Evolutionary conservation across 2,113 vertebrate species (phyloP).

Genomic region (Emydocephalus ijimae): DNA sequence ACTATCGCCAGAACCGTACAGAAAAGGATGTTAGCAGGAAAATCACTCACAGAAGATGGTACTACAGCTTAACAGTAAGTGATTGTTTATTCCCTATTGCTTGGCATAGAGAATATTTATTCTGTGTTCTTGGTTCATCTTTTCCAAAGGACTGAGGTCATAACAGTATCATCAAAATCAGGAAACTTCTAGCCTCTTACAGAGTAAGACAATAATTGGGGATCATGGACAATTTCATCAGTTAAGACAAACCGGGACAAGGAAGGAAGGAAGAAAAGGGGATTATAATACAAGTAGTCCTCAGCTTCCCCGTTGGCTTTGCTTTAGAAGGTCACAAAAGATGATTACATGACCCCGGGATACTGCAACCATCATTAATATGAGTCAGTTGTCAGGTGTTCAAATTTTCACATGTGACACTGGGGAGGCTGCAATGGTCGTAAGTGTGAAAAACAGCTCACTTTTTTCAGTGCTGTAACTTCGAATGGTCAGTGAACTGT

Average conservation of each 20-base stretch:
- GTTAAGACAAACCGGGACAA: not conserved
- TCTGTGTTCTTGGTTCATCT: not conserved
- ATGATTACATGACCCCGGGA: not conserved
- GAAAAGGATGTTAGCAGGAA: conserved; percentile 95
- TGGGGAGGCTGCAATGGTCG: too few relatives aligned
- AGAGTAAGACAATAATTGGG: not conserved
- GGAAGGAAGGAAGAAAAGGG: not conserved
- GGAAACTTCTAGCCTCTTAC: not conserved
- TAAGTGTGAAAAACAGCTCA: not conserved
- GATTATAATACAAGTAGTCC: not conserved
- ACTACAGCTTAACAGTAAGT: conserved; percentile 91
- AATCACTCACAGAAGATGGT: conserved; percentile 94
- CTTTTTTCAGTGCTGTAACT: not conserved
- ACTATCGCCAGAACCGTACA: conserved; percentile 95
- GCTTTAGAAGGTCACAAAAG: not conserved
- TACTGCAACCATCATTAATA: not conserved
- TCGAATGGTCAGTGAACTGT: not conserved
- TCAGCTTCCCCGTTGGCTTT: not conserved
- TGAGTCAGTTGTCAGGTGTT: not conserved
- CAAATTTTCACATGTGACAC: not conserved
- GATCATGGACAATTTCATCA: not conserved
- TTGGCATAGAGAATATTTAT: too few relatives aligned
- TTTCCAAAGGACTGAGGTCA: not conserved
- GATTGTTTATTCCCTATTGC: not conserved
- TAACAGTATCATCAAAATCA: not conserved